Evolutionary conservation across 2,113 vertebrate species (phyloP).

Genomic region (Burhinus oedicnemus): DNA sequence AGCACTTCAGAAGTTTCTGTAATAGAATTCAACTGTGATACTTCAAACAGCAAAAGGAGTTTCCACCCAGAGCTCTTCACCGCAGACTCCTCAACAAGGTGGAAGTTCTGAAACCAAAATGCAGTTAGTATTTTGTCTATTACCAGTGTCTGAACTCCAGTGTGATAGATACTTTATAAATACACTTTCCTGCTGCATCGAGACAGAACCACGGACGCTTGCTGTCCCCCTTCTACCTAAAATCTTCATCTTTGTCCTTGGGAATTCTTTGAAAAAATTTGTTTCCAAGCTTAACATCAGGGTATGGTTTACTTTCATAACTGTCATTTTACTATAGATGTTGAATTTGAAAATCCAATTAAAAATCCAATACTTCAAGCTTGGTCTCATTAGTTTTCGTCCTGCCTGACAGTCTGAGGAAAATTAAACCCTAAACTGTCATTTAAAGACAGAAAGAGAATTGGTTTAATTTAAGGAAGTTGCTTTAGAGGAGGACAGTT

Average conservation of each 20-base stretch:
- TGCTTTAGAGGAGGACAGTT: background rate
- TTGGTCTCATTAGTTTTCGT: background rate
- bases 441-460: background rate
- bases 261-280: background rate
- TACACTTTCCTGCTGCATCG: background rate
- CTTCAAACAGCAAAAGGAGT: background rate
- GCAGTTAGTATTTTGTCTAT: background rate
- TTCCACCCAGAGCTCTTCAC: background rate
- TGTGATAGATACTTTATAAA: background rate
- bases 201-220: background rate
- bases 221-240: background rate
- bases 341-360: slow-evolving; percentile 6
- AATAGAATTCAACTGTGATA: background rate
- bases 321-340: background rate
- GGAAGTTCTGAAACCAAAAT: background rate
- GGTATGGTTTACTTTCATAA: background rate
- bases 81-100: background rate
- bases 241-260: background rate
- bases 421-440: background rate
- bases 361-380: background rate
- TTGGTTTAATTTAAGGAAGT: background rate
- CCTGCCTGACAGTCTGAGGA: background rate
- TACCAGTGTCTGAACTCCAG: background rate
- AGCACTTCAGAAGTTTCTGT: background rate
- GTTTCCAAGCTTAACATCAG: background rate